Evolutionary conservation across 92 coral and sea anemone species (phyloP), one percentile per base, ranked within the genome.

Genomic region (Virgularia gustaviana): DNA sequence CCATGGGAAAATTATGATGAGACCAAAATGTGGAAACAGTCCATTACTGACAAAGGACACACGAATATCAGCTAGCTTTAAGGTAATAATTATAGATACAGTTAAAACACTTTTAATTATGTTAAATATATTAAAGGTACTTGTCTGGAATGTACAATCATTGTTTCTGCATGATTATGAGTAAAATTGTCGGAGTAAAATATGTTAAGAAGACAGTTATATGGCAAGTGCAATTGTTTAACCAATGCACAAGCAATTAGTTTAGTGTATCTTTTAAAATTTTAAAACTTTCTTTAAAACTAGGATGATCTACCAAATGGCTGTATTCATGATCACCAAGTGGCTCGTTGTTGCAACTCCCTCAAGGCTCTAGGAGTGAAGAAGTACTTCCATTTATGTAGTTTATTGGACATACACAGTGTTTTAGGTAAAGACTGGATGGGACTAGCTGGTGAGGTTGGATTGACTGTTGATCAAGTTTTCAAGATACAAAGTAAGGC

Each of bases 371-470:
- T 65, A 1, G 75, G 45, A 12, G 75, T 68, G 13, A 29, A 45
- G 15, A 68, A 68, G 33, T 68, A 68, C 32, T 49, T 68, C 13
- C 60, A 68, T 1, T 23, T 68, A 31, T 68, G 75, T 12, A 32
- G 75, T 22, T 34, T 68, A 51, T 24, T 68, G 62, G 75, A 68
- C 45, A 49, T 49, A 16, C 61, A 59, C 0, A 30, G 61, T 28
- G 61, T 61, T 35, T 34, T 68, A 7, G 43, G 66, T 25, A 75
- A 66, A 22, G 91, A 89, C 72, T 91, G 97, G 97, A 65, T 81
- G 38, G 91, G 83, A 9, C 83, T 91, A 9, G 97, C 97, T 0
- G 90, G 89, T 25, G 70, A 72, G 25, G 65, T 91, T 16, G 85
- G 81, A 15, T 83, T 91, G 60, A 67, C 84, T n/a, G 65, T 63